Percentiles rank a stretch among this genome's conserved stretches.
Evolutionary conservation across 2,888 invertebrate genomes (phyloP).

Genomic region (Drosophila flavopinicola): DNA sequence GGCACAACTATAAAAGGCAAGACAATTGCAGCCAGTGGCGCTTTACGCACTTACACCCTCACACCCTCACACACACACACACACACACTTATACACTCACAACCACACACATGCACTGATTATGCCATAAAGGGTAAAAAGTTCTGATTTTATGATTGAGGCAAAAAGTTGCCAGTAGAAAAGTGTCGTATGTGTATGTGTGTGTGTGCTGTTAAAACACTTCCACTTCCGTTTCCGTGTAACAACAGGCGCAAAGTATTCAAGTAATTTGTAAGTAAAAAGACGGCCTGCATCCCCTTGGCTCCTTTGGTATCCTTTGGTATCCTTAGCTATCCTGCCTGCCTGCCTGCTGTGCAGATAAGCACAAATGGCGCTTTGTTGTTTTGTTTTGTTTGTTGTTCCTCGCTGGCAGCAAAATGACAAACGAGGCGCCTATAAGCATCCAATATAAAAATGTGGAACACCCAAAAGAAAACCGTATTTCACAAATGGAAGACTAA

Average conservation of each 20-base stretch:
- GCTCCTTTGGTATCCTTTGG: too few relatives aligned
- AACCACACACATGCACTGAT: slow-evolving; percentile 56
- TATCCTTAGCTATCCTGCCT: too few relatives aligned
- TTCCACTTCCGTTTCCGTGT: slow-evolving; percentile 64
- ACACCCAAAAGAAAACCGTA: slow-evolving; percentile 13
- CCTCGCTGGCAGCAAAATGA: slow-evolving; percentile 51
- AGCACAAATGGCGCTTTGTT: slow-evolving; percentile 54
- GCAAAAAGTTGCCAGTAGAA: slow-evolving; percentile 57
- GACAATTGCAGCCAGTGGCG: slow-evolving; percentile 69
- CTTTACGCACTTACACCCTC: slow-evolving; percentile 33
- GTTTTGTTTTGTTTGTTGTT: slow-evolving; percentile 46
- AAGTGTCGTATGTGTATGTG: slow-evolving; percentile 26
- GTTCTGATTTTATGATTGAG: slow-evolving; percentile 78
- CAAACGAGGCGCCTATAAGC: slow-evolving; percentile 62
- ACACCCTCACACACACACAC: background rate
- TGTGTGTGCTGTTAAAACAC: slow-evolving; percentile 61
- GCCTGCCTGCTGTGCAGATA: slow-evolving; percentile 68
- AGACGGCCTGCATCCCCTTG: slow-evolving; percentile 23
- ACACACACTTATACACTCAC: slow-evolving; percentile 8
- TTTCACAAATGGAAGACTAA: slow-evolving; percentile 54
- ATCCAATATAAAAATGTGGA: slow-evolving; percentile 39
- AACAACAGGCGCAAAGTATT: slow-evolving; percentile 74
- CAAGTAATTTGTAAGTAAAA: slow-evolving; percentile 73
- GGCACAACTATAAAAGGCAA: slow-evolving; percentile 74
- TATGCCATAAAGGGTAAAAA: slow-evolving; percentile 76